phyloP scores from a whole-genome alignment of 2,113 vertebrate species.

The Pterocles gutturalis region DNA sequence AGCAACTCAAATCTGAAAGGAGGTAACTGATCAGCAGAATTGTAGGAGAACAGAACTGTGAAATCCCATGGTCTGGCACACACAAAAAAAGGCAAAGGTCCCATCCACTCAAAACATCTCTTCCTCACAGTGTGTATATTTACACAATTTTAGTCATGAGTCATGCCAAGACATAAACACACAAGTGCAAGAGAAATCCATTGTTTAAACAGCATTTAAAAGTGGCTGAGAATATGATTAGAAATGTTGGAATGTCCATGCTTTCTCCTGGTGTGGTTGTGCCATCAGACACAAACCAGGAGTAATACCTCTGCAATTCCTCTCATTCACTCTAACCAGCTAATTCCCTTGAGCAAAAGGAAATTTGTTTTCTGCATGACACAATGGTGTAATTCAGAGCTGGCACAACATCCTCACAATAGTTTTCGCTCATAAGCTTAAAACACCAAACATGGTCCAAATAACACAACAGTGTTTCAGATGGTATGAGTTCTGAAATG shows the following conservation, averaged over 20 bases:
- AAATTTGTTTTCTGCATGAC: background rate
- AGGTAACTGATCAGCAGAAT: background rate
- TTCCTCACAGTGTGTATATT: background rate
- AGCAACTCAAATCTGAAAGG: background rate
- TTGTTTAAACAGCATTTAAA: background rate
- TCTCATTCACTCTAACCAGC: background rate
- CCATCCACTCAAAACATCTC: background rate
- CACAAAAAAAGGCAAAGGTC: background rate
- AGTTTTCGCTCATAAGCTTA: background rate
- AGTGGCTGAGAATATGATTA: background rate
- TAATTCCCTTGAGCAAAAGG: background rate
- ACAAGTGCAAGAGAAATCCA: background rate
- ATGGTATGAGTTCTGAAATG: background rate
- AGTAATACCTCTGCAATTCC: background rate
- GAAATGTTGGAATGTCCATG: background rate
- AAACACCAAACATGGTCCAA: background rate
- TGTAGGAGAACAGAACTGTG: background rate
- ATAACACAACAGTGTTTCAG: background rate
- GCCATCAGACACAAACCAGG: rapidly evolving
- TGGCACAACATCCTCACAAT: background rate
- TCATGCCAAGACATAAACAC: background rate
- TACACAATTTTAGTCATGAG: background rate
- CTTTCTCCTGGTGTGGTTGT: background rate
- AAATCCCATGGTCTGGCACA: background rate
- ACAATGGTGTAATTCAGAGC: background rate